These are phyloP conservation scores for Benthosema pterotum DNA, from an alignment of 2,797 vertebrate genomes.

Conservation along the genomic window DNA sequence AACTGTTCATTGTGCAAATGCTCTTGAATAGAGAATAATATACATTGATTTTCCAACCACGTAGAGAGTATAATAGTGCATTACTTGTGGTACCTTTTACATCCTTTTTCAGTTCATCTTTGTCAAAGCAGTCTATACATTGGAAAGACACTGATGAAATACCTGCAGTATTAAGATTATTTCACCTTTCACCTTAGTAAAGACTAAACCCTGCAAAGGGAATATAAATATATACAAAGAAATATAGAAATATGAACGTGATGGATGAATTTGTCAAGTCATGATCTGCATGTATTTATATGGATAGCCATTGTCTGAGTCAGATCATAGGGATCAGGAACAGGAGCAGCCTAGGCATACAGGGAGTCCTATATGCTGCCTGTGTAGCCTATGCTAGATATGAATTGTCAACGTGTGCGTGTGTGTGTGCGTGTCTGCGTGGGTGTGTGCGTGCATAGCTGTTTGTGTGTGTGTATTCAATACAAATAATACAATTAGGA, in stretches of 20 bases:
- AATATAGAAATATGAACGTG: too few species aligned
- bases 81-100: neutral
- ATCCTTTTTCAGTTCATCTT: neutral
- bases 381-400: too few species aligned
- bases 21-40: neutral
- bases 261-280: too few species aligned
- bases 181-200: too few species aligned
- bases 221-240: too few species aligned
- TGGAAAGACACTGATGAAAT: neutral
- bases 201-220: too few species aligned
- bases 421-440: neutral
- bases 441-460: too few species aligned
- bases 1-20: neutral
- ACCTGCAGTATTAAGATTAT: neutral
- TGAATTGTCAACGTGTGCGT: neutral
- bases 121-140: neutral
- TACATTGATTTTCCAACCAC: neutral
- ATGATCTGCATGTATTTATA: neutral
- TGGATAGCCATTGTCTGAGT: neutral
- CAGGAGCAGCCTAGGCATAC: too few species aligned
- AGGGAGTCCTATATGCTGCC: too few species aligned
- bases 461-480: too few species aligned
- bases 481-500: too few species aligned
- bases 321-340: too few species aligned
- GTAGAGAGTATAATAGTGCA: neutral